These are phyloP conservation scores for Chaetorhynchus papuensis DNA, from an alignment of 2,113 vertebrate species.

Conservation along the genomic window DNA sequence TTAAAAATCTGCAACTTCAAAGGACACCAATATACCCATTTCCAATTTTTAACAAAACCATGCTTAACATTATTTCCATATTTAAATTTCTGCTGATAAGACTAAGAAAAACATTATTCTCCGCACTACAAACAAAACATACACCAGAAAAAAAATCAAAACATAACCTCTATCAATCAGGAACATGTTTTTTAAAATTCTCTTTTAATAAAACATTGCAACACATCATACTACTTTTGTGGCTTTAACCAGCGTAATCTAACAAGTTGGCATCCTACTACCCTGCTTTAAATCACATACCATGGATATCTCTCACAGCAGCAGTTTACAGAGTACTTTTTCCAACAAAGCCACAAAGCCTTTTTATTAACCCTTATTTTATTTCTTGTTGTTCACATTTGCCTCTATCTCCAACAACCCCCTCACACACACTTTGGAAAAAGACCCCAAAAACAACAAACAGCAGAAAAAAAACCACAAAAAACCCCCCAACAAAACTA, in stretches of 20 bases:
- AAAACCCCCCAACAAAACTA: neutral
- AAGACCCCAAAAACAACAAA: neutral
- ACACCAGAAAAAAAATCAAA: neutral
- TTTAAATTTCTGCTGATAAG: neutral
- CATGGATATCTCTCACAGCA: neutral
- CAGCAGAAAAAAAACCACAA: neutral
- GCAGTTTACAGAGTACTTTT: neutral
- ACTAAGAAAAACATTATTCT: neutral
- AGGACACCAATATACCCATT: neutral
- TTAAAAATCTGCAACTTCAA: neutral
- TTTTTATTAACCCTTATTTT: conserved; percentile 6
- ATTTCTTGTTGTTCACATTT: neutral
- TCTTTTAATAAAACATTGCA: neutral
- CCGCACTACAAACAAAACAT: neutral
- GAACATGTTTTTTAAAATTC: neutral
- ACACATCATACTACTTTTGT: neutral
- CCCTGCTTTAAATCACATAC: neutral
- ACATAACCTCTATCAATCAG: neutral
- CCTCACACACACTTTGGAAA: neutral
- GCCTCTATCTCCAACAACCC: neutral
- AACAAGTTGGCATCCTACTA: neutral
- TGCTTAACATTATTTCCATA: neutral
- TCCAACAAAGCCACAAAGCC: neutral
- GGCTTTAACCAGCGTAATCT: conserved; percentile 1
- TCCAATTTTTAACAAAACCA: neutral